Evolutionary conservation across 2,888 invertebrate genomes (phyloP).

Genomic region (Lithophane ornitopus): DNA sequence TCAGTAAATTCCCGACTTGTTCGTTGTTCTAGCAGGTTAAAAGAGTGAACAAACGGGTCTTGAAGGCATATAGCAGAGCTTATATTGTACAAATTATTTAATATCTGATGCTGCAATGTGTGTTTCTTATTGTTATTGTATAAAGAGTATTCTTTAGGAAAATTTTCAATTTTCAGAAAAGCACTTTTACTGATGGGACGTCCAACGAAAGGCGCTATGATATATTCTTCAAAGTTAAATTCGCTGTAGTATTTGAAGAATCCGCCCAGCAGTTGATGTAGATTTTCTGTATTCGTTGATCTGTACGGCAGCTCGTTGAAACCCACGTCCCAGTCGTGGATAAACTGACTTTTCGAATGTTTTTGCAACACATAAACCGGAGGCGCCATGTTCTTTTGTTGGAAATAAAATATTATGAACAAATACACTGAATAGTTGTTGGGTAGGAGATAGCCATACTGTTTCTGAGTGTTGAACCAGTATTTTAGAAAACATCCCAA

Average conservation of each 20-base stretch:
- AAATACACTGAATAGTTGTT: background rate
- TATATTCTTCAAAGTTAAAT: conserved; percentile 7
- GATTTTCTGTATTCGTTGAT: background rate
- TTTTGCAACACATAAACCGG: background rate
- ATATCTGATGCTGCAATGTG: background rate
- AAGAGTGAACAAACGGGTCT: conserved; percentile 12
- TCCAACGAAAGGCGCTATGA: background rate
- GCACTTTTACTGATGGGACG: background rate
- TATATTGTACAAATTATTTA: background rate
- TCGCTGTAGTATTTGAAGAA: background rate
- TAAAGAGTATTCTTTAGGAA: conserved; percentile 46
- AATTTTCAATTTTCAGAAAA: conserved; percentile 19
- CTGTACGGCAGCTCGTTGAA: background rate
- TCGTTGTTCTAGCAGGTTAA: background rate
- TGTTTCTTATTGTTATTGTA: conserved; percentile 17
- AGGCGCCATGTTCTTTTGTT: conserved; percentile 8
- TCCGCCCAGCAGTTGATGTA: conserved; percentile 5
- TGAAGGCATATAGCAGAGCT: conserved; percentile 33
- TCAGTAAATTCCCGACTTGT: background rate
- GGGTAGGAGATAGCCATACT: background rate
- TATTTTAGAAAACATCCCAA: conserved; percentile 9
- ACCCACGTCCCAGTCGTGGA: background rate
- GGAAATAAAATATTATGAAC: background rate
- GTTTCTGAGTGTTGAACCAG: background rate
- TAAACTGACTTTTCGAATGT: background rate